Evolutionary conservation across 2,888 invertebrate genomes (phyloP), one percentile per base, ranked within the genome.

Genomic region (Agrochola lychnidis): DNA sequence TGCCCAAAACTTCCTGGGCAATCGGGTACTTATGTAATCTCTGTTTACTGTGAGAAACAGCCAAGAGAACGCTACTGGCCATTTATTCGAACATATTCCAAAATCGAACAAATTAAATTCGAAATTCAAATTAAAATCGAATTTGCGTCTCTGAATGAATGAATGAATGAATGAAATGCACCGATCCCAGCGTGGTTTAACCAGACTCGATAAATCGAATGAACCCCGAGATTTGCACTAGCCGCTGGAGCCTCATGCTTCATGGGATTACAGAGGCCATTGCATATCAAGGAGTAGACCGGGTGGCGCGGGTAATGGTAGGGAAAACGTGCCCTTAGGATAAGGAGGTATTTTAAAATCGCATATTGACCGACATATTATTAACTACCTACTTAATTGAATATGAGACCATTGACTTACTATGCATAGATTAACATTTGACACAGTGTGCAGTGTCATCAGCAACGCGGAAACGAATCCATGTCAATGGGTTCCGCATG

Each of bases 401-500:
- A 64, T 48, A 64, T 30, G 25, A 40, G 7, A 72, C 40, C 36
- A 72, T 61, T 53, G 64, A 45, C 57, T 53, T 64, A 56, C 19
- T 63, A 59, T 42, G 63, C 68, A 72, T 71, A 78, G 3, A 62
- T 78, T 62, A 59, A 63, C 59, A 62, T 74, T 42, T 69, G 62
- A 74, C 66, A 72, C 63, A 72, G 66, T 59, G 40, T 61, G 61
- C 63, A 79, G 75, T 66, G 48, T 57, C 84, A 82, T 76, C 59
- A 79, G 30, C 19, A 42, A 64, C 45, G 77, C 73, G 82, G 71
- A 81, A 72, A 66, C 3, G 30, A 61, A 84, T 84, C 51, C 22
- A 53, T 84, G 70, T 76, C 80, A 89, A 82, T 80, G 71, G 63
- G 76, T 78, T 76, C 64, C 70, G 40, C 51, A 61, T 79, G 57